These are phyloP conservation scores for Phyllostomus discolor DNA, from an alignment of 2,113 vertebrate species.

Conservation along the genomic window DNA sequence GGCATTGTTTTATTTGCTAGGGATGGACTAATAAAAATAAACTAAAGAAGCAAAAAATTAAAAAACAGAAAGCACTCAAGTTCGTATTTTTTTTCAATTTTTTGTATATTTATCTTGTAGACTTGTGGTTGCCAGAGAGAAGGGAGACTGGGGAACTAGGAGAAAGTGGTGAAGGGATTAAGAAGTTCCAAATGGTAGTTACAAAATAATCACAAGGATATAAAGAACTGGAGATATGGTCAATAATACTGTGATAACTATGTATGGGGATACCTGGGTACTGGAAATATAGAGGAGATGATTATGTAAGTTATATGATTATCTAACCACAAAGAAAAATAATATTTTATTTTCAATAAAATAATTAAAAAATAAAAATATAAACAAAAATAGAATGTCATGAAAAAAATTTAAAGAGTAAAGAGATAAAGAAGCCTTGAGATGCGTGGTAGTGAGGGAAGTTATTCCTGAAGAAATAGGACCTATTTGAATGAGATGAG, in stretches of 20 bases:
- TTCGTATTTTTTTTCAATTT: not conserved
- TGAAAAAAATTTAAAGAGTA: not conserved
- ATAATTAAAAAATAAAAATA: not conserved
- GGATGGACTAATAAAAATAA: not conserved
- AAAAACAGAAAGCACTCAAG: too few relatives aligned
- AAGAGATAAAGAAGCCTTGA: not conserved
- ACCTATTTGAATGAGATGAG: rapidly evolving
- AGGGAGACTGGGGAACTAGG: not conserved
- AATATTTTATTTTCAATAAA: not conserved
- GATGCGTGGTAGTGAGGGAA: not conserved
- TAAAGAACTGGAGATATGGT: not conserved
- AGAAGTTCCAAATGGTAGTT: not conserved
- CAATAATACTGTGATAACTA: not conserved
- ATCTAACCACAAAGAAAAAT: not conserved
- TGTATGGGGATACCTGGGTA: not conserved
- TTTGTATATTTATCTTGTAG: not conserved
- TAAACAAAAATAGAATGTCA: not conserved
- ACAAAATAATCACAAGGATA: not conserved
- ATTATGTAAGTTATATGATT: not conserved
- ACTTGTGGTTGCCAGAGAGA: not conserved
- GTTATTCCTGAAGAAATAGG: not conserved
- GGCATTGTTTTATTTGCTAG: not conserved
- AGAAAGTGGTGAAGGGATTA: not conserved
- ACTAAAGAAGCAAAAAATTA: not conserved
- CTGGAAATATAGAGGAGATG: not conserved